Evolutionary conservation across 2,113 vertebrate species (phyloP).

Genomic region (Clupea harengus): DNA sequence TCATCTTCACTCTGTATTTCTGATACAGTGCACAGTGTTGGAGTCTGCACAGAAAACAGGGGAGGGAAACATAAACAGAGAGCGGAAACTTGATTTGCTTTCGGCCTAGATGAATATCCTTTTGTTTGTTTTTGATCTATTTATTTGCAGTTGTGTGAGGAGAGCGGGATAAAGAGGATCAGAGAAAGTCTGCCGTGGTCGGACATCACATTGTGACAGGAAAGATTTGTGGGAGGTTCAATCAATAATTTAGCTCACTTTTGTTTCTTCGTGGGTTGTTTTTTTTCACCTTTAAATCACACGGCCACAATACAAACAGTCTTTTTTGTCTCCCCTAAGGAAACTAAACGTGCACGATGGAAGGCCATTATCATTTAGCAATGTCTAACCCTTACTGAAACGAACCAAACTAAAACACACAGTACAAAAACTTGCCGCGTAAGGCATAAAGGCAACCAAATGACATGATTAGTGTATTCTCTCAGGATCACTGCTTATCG

Average conservation of each 20-base stretch:
- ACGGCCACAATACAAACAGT: background rate
- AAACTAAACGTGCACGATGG: background rate
- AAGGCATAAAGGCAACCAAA: slow-evolving; percentile 1
- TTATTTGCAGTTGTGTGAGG: slow-evolving; percentile 13
- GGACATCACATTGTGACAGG: slow-evolving; percentile 7
- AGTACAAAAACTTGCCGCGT: background rate
- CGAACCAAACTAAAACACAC: background rate
- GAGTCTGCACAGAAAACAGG: background rate
- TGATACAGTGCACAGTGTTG: background rate
- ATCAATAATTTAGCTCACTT: slow-evolving; percentile 18
- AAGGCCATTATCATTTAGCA: background rate
- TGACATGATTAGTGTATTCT: background rate
- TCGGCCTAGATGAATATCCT: background rate
- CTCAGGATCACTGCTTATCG: background rate
- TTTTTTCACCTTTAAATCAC: background rate
- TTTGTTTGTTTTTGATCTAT: slow-evolving; percentile 8
- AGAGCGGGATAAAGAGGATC: background rate
- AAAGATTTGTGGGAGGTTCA: background rate
- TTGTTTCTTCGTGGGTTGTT: background rate
- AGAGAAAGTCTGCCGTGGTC: slow-evolving; percentile 11
- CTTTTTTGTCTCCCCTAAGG: background rate
- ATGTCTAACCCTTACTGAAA: background rate
- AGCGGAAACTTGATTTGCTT: background rate
- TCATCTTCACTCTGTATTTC: background rate
- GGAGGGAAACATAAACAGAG: background rate